Percentiles rank a stretch among this genome's conserved stretches.
Conservation (phyloP, 2,797 vertebrate species). For the Characodon lateralis region DNA sequence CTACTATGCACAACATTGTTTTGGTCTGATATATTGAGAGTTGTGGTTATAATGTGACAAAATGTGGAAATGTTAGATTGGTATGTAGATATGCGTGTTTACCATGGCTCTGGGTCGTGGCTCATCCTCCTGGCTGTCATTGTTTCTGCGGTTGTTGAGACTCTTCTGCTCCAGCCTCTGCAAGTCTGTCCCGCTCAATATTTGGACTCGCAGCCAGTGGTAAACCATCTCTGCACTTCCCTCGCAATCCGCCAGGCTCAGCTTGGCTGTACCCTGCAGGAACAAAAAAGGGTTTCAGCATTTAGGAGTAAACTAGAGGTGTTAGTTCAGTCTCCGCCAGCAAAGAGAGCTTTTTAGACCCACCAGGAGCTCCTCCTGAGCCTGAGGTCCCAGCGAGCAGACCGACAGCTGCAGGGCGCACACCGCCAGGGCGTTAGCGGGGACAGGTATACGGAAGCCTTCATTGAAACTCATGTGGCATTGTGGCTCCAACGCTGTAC, state of each 20-base stretch:
- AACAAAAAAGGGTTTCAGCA: not conserved
- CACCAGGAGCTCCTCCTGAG: constrained; percentile 93
- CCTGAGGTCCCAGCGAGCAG: constrained; percentile 87
- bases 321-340: not conserved
- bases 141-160: constrained; percentile 65
- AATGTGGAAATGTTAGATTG: not conserved
- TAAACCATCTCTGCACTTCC: constrained; percentile 88
- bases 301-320: not conserved
- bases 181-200: constrained; percentile 79
- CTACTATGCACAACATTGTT: not conserved
- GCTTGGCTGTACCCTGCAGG: constrained; percentile 89
- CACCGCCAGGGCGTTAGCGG: constrained; percentile 80
- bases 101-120: constrained; percentile 65
- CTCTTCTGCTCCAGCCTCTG: constrained; percentile 73
- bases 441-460: constrained; percentile 91
- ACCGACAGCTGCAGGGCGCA: constrained; percentile 90
- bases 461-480: constrained; percentile 91
- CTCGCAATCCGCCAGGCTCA: constrained; percentile 86
- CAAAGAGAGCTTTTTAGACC: constrained; percentile 34
- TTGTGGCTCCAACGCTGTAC: constrained; percentile 90
- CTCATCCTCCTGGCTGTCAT: constrained; percentile 75
- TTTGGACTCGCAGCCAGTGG: constrained; percentile 90
- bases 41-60: not conserved
- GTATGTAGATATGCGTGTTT: not conserved
- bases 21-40: not conserved